These are phyloP conservation scores for Uloborus plumipes DNA, from an alignment of 2,888 invertebrate species.

Conservation along the genomic window DNA sequence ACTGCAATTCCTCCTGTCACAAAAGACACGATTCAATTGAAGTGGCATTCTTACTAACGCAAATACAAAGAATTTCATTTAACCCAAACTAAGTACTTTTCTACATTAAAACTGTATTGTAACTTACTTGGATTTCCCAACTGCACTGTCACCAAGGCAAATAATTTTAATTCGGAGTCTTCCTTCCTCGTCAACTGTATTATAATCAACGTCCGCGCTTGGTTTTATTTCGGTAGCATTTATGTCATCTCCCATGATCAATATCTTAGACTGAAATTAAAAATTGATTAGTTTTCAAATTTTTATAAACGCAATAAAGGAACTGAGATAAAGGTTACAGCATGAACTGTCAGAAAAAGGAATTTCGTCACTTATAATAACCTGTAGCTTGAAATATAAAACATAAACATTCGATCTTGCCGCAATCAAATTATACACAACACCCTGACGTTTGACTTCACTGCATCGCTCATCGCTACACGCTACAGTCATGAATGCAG, in stretches of 20 bases:
- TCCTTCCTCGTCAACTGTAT: constrained; percentile 56
- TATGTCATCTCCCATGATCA: constrained; percentile 42
- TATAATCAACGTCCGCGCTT: constrained; percentile 56
- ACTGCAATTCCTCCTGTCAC: too few species aligned
- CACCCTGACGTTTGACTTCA: constrained; percentile 19
- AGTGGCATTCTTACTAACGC: too few species aligned
- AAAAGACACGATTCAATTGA: too few species aligned
- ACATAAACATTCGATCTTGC: not conserved
- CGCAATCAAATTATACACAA: too few species aligned
- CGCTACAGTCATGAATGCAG: constrained; percentile 16
- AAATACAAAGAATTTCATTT: too few species aligned
- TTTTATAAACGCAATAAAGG: not conserved
- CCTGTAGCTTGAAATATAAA: not conserved
- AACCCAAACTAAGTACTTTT: too few species aligned
- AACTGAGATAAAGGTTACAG: not conserved
- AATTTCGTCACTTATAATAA: not conserved
- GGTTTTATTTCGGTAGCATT: constrained; percentile 15
- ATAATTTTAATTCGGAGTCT: constrained; percentile 73
- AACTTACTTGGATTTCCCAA: constrained; percentile 75
- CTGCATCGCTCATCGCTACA: constrained; percentile 31
- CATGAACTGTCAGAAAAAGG: not conserved
- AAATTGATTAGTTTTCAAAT: not conserved
- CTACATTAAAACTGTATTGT: too few species aligned
- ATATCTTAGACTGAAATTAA: constrained; percentile 8
- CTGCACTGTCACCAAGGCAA: constrained; percentile 76